Evolutionary conservation across 2,797 vertebrate genomes (phyloP), one percentile per base, ranked within the genome.

Genomic region (Melanotaenia parkinsoni): DNA sequence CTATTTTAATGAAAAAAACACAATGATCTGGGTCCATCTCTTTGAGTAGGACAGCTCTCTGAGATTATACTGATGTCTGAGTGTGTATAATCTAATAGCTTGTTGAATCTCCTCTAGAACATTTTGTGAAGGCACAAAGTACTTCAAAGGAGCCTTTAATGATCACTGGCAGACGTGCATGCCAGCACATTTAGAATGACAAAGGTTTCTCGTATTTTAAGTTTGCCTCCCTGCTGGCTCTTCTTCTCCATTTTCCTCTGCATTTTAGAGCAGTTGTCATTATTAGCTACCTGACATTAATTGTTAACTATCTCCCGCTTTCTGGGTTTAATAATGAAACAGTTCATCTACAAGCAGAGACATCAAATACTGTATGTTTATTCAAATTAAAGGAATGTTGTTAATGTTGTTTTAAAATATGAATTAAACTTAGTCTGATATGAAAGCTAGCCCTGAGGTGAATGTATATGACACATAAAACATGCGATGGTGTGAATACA

Each of bases 291-390:
- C 74, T 67, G n/a, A 54, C 59, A 83, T 80, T 84, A 83, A 85
- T 79, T 83, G 82, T 85, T 84, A 86, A 85, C 53, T 60, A 80
- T 84, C 74, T 54, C 60, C 57, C 45, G 53, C 69, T 80, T 30
- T 79, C 75, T 80, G 32, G 38, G 28, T 54, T 89, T 62, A 91
- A 88, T 88, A 81, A 87, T 90, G 70, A 12, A 88, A 65, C 64
- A 61, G 64, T 78, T 87, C 74, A 85, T 72, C 72, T 58, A 58
- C 51, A 33, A 60, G 30, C 9, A 38, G 63, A 70, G 58, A 60
- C 56, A 58, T 75, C 60, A 79, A 67, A 75, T 56, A 47, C 45
- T 47, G 45, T 8, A 63, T 53, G 63, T 38, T 43, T 59, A 40
- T 30, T 56, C 35, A 66, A 75, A 76, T 75, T 73, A 73, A 53